Evolutionary conservation across 2,113 vertebrate species (phyloP).

Genomic region (Archocentrus centrarchus): DNA sequence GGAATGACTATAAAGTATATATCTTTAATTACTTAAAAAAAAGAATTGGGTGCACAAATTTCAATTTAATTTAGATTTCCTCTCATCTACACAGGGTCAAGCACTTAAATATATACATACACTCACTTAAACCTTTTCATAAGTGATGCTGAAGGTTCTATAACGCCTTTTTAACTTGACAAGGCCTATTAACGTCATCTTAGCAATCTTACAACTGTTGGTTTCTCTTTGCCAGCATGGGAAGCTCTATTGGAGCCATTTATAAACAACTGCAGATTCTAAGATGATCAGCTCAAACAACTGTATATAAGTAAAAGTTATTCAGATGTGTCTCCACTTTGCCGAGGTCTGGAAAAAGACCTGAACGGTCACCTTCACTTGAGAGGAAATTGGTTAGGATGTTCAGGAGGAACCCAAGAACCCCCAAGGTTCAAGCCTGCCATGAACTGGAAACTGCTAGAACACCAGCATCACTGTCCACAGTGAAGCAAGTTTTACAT

Average conservation of each 20-base stretch:
- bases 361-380: no score
- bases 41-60: background rate
- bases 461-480: no score
- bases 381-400: no score
- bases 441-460: no score
- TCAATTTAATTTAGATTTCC: background rate
- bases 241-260: background rate
- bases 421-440: no score
- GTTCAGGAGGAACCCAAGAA: no score
- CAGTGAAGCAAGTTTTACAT: no score
- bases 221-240: background rate
- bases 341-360: no score
- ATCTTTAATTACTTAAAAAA: background rate
- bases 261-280: background rate
- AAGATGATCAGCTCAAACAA: background rate
- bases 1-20: background rate
- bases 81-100: background rate
- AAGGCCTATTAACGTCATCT: no score
- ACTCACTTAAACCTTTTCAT: background rate
- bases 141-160: background rate
- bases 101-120: background rate
- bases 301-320: no score
- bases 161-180: background rate
- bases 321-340: no score
- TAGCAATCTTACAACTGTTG: background rate